Base-by-base conservation (phyloP, 2,113 vertebrate species). In the Sinocyclocheilus anophthalmus region DNA sequence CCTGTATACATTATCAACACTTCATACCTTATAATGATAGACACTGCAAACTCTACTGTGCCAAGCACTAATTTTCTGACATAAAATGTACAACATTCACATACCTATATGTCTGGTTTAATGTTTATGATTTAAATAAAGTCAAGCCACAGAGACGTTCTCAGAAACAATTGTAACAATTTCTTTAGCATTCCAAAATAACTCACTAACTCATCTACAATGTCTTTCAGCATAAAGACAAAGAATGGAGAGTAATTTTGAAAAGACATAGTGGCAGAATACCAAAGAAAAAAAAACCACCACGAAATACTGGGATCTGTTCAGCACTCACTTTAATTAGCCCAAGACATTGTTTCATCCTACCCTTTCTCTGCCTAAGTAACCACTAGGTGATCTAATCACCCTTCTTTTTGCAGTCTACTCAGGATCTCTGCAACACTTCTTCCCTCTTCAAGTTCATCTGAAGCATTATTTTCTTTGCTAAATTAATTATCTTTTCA, bases 291-390 rank as follows among this genome's bases (percentile, higher is more conserved):
- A 75, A 75, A 65, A 9, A 77, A 69, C 45, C 30, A 30, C 1
- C 30, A 30, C 30, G 30, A 30, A 42, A 42, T 39, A 18, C 63
- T 76, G 69, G 33, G 24, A 55, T 87, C 39, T 78, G 61, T 85
- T 88, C n/a, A 72, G 69, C 50, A 48, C 87, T 87, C 45, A 50
- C 77, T 70, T 88, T 88, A 92, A 92, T 92, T 91, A 90, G 84
- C 87, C 67, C 78, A 84, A 87, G 82, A 89, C 76, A 80, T 72
- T 91, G 89, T 88, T 83, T 88, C 86, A 90, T 91, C 61, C 87
- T 70, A 55, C 16, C 85, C 59, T 61, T 83, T 80, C 83, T 57
- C 83, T 80, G 87, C 85, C 84, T 88, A 90, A 86, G 90, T 79
- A 91, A 73, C 69, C 85, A 86, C 76, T 79, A 59, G 76, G 30